These are phyloP conservation scores for Chloroclysta siterata DNA, from an alignment of 2,888 invertebrate genomes.

Conservation along the genomic window DNA sequence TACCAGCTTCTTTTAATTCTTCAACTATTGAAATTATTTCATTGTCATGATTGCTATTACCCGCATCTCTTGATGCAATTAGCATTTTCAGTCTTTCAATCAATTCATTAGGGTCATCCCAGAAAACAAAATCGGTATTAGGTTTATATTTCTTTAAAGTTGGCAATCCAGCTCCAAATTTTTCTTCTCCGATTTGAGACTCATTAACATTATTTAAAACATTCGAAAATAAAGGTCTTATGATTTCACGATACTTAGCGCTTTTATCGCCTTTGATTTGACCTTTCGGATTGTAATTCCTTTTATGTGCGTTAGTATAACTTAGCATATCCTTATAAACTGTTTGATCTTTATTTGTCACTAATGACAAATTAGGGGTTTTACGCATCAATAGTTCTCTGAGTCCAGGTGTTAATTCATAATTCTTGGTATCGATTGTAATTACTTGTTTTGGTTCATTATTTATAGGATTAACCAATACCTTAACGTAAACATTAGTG, in stretches of 20 bases:
- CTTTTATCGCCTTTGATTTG: slow-evolving; percentile 3
- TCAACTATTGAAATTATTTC: slow-evolving; percentile 58
- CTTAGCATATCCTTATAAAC: background rate
- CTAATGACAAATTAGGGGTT: background rate
- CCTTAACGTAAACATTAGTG: too few species aligned
- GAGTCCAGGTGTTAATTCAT: slow-evolving; percentile 4
- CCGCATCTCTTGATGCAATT: slow-evolving; percentile 37
- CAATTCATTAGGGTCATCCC: slow-evolving; percentile 12
- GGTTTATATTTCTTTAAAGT: slow-evolving; percentile 2
- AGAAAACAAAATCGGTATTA: slow-evolving; percentile 3
- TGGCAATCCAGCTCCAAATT: background rate
- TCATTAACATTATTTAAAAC: too few species aligned
- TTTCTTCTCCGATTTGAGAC: background rate
- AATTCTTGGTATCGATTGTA: too few species aligned
- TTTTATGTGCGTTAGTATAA: background rate
- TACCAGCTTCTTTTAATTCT: slow-evolving; percentile 28
- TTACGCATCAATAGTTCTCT: slow-evolving; percentile 5
- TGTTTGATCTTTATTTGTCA: background rate
- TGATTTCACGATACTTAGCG: background rate
- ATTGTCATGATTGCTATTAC: slow-evolving; percentile 26
- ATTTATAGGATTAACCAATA: too few species aligned
- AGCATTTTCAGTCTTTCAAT: slow-evolving; percentile 35
- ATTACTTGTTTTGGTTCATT: too few species aligned
- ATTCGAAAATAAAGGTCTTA: background rate
- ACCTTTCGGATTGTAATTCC: background rate